Conservation (phyloP, 2,113 vertebrate genomes). For the Ciconia boyciana region DNA sequence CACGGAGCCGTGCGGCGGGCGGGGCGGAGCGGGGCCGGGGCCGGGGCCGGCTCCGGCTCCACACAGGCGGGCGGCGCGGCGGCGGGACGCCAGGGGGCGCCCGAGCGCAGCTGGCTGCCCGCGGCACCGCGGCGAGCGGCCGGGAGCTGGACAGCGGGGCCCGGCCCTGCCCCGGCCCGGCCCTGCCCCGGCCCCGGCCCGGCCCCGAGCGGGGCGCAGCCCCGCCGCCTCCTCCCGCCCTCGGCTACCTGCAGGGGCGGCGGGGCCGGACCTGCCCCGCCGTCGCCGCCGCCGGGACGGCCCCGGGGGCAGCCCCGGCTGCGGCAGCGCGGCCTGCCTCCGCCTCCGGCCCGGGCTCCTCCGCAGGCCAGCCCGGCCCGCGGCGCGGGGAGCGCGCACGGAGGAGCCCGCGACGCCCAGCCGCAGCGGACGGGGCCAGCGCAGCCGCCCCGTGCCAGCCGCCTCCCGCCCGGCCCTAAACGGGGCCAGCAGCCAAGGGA, state of each 20-base stretch:
- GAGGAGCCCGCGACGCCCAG: background rate
- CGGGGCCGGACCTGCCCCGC: background rate
- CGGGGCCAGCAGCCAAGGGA: background rate
- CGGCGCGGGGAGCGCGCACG: background rate
- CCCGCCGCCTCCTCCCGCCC: background rate
- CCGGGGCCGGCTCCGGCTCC: background rate
- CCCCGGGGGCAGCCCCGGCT: background rate
- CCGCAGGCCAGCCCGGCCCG: background rate
- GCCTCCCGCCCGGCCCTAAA: background rate
- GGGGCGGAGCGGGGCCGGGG: background rate
- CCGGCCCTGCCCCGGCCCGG: background rate
- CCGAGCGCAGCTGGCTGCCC: background rate
- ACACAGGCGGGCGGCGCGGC: background rate
- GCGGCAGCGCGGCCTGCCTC: background rate
- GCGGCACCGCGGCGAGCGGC: background rate
- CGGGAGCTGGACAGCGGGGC: background rate
- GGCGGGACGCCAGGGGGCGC: background rate
- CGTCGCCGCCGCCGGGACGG: background rate
- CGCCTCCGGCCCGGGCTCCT: background rate
- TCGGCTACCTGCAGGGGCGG: background rate
- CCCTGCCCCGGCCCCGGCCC: background rate
- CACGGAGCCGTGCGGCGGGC: background rate
- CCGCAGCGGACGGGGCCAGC: background rate
- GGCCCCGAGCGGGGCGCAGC: too few relatives aligned
- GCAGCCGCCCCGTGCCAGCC: background rate